These are phyloP conservation scores for Apotomis turbidana DNA, from an alignment of 2,888 invertebrate genomes.

Conservation along the genomic window DNA sequence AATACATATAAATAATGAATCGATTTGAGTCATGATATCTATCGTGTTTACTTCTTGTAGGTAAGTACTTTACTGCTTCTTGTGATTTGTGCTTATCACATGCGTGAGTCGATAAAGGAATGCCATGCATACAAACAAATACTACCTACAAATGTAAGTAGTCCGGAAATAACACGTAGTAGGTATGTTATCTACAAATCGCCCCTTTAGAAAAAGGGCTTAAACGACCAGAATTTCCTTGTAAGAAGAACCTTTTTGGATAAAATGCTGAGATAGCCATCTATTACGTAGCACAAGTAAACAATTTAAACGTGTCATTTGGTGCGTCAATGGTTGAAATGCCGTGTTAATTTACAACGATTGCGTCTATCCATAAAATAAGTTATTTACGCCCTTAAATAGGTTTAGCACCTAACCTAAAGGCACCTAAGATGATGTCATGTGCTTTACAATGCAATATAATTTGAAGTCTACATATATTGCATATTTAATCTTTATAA, in stretches of 20 bases:
- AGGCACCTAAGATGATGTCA: background rate
- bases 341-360: background rate
- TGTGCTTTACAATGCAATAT: background rate
- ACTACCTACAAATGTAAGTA: constrained; percentile 27
- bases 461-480: background rate
- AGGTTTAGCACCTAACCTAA: background rate
- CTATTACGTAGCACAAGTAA: constrained; percentile 24
- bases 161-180: constrained; percentile 1
- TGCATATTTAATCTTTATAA: background rate
- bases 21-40: constrained; percentile 17
- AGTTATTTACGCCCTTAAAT: background rate
- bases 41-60: constrained; percentile 9
- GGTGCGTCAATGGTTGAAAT: background rate
- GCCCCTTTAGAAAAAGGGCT: background rate
- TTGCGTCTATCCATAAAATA: background rate
- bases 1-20: background rate
- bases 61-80: constrained; percentile 15
- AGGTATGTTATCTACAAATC: background rate
- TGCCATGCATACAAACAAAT: constrained; percentile 34
- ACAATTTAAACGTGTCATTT: constrained; percentile 5
- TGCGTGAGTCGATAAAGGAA: constrained; percentile 36
- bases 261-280: constrained; percentile 16
- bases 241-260: background rate
- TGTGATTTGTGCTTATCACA: constrained; percentile 34
- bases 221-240: background rate